These are phyloP conservation scores for Numida meleagris DNA, from an alignment of 2,113 vertebrate genomes.

Conservation along the genomic window DNA sequence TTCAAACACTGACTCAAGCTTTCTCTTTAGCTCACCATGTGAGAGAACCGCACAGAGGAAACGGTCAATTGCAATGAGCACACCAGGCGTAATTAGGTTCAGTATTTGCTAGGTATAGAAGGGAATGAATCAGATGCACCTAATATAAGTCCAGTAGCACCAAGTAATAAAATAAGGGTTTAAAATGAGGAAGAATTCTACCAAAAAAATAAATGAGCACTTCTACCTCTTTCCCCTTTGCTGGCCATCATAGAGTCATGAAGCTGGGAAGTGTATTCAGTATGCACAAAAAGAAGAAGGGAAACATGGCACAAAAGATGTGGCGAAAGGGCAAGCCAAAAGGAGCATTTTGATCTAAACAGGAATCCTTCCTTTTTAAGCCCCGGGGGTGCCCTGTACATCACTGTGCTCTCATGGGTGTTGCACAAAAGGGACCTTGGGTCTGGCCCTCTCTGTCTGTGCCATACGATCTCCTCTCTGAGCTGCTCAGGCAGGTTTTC, in stretches of 20 bases:
- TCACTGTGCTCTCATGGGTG: accelerated
- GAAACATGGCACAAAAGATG: not conserved
- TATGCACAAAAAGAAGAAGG: not conserved
- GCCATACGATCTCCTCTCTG: not conserved
- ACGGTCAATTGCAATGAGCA: not conserved
- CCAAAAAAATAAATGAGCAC: not conserved
- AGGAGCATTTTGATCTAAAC: not conserved
- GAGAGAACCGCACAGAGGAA: not conserved
- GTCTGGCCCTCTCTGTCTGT: not conserved
- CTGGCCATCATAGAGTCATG: not conserved
- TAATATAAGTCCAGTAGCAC: not conserved
- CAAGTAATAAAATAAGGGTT: not conserved
- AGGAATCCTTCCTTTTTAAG: not conserved
- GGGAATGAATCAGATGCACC: not conserved
- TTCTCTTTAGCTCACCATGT: slow-evolving; percentile 11
- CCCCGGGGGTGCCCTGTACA: not conserved
- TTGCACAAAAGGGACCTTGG: not conserved
- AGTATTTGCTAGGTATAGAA: not conserved
- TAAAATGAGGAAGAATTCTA: not conserved
- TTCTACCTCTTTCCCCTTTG: not conserved
- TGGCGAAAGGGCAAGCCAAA: not conserved
- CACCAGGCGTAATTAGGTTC: not conserved
- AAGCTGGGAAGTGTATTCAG: not conserved
- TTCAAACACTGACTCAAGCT: slow-evolving; percentile 26
- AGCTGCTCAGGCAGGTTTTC: not conserved